Conservation (phyloP, 2,113 vertebrate species). For the Alethe castanea region DNA sequence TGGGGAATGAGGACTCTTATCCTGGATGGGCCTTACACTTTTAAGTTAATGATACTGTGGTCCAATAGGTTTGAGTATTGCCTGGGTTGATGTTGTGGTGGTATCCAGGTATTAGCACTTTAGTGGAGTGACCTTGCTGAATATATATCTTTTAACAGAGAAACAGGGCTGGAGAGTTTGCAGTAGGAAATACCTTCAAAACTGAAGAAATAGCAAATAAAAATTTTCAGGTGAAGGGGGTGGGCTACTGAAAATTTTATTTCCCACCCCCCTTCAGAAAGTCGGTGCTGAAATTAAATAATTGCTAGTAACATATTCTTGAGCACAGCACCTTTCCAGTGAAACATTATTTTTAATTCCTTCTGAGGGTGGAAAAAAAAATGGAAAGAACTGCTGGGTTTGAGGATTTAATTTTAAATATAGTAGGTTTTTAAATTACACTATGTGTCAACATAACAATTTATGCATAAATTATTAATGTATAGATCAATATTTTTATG, state of each 20-base stretch:
- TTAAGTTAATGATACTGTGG: not conserved
- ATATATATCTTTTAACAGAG: not conserved
- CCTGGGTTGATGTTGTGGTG: not conserved
- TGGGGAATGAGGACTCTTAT: not conserved
- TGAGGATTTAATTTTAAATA: not conserved
- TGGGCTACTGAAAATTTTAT: not conserved
- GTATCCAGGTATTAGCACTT: not conserved
- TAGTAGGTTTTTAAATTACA: not conserved
- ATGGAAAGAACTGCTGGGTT: not conserved
- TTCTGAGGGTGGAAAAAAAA: not conserved
- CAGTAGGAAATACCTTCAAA: not conserved
- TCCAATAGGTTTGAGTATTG: not conserved
- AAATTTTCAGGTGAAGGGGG: not conserved
- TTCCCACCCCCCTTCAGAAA: accelerated
- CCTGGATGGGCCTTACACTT: not conserved
- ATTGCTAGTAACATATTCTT: not conserved
- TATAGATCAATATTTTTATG: not conserved
- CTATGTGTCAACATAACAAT: not conserved
- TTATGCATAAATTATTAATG: not conserved
- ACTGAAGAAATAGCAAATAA: not conserved
- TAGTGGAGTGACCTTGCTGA: not conserved
- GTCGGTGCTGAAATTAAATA: not conserved
- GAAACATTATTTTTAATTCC: not conserved
- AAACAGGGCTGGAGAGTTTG: not conserved
- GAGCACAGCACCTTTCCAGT: not conserved